phyloP scores from a whole-genome alignment of 2,888 invertebrate genomes.

The Eupelmus urozonus region DNA sequence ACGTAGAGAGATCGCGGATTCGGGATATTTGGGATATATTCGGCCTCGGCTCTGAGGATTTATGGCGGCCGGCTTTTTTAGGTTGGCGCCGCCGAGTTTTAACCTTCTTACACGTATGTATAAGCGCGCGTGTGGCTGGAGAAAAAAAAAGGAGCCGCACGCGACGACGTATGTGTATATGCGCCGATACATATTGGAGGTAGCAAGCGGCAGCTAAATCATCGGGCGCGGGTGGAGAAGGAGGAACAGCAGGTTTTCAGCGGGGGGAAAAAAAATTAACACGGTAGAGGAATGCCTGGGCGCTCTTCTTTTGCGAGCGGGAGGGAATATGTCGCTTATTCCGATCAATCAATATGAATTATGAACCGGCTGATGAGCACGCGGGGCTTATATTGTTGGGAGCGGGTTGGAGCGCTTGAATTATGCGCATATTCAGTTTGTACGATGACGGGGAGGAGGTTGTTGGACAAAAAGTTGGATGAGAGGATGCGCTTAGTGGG shows the following conservation, averaged over 20 bases:
- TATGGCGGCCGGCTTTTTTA: constrained; percentile 62
- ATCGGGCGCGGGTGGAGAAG: constrained; percentile 31
- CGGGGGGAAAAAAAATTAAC: constrained; percentile 43
- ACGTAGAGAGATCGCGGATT: constrained; percentile 1
- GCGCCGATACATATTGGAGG: neutral
- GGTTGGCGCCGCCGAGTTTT: constrained; percentile 62
- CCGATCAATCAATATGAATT: constrained; percentile 60
- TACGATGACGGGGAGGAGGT: constrained; percentile 17
- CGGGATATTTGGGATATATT: constrained; percentile 45
- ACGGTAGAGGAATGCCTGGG: constrained; percentile 33
- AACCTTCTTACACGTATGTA: constrained; percentile 60
- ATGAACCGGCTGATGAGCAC: constrained; percentile 54
- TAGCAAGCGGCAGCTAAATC: constrained; percentile 38
- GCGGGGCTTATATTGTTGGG: constrained; percentile 46
- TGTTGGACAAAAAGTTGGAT: neutral
- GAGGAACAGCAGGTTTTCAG: constrained; percentile 15
- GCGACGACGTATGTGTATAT: neutral
- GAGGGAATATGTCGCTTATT: constrained; percentile 51
- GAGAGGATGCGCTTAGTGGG: neutral
- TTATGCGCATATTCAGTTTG: constrained; percentile 51
- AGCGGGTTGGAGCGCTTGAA: constrained; percentile 21
- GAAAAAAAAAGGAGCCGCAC: constrained; percentile 50
- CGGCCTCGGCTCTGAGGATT: constrained; percentile 58
- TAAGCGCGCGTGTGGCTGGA: constrained; percentile 44
- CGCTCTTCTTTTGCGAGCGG: constrained; percentile 24